Evolutionary conservation across 2,113 vertebrate species (phyloP), one percentile per base, ranked within the genome.

Genomic region (Tichodroma muraria): DNA sequence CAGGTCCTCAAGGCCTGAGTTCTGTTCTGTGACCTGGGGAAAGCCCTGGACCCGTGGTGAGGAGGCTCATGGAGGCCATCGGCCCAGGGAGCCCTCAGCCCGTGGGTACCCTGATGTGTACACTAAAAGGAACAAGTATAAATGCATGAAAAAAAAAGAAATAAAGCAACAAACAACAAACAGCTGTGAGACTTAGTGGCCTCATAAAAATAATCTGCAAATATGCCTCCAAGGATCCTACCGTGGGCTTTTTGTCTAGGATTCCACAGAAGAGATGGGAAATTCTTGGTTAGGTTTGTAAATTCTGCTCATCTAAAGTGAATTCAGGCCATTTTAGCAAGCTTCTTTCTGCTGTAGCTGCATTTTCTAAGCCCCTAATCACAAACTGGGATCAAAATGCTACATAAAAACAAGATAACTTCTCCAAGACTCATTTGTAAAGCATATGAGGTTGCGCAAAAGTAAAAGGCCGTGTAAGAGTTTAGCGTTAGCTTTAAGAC

Each of bases 141-240:
- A 77, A 64, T 40, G 15, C 12, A n/a, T 0, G 0, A 11, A 19
- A 21, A 50, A 38, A 70, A n/a, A 50, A 45, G 0, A n/a, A n/a
- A n/a, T n/a, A n/a, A n/a, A n/a, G n/a, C n/a, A n/a, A 19, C 44
- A 69, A 27, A 23, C 13, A 52, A 63, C 10, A 27, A 27, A n/a
- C 37, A 31, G 3, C 13, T 81, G 38, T 38, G 38, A 78, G 38
- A 30, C 10, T 64, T 49, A 4, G 3, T 54, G 59, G n/a, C 59
- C 35, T 50, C 64, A 45, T 37, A 38, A 85, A 72, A 69, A 44
- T 27, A 33, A 44, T 21, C 10, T 54, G 21, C 40, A 78, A 63
- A 24, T 11, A 30, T 15, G 4, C 20, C 6, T 18, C n/a, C 13
- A 53, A 22, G 24, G 24, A 38, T 42, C 13, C n/a, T 64, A 17